Percentiles rank a stretch among this genome's conserved stretches.
phyloP scores from a whole-genome alignment of 2,797 vertebrate species.

The Acomys russatus region DNA sequence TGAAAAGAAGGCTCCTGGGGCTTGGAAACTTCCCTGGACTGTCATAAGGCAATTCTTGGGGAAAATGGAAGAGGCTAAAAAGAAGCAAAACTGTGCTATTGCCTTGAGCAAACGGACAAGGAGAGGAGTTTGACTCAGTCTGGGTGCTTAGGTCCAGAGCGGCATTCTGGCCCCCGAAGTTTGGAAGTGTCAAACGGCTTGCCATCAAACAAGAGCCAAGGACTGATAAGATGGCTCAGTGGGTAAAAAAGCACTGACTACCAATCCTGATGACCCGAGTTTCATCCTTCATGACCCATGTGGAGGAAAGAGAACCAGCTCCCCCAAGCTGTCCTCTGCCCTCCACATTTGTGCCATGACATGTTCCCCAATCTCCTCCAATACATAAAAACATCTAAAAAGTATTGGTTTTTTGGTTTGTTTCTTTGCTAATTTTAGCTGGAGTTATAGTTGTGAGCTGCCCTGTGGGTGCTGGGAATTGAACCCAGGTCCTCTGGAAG shows the following conservation, averaged over 20 bases:
- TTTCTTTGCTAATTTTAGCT: too few species aligned
- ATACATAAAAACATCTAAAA: not conserved
- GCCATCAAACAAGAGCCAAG: not conserved
- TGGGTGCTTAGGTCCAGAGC: constrained; percentile 1
- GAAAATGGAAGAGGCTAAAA: not conserved
- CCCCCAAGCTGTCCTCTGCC: not conserved
- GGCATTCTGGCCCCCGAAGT: not conserved
- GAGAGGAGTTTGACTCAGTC: not conserved
- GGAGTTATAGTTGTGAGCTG: too few species aligned
- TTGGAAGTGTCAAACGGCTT: not conserved
- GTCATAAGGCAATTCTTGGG: constrained; percentile 20
- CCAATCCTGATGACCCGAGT: not conserved
- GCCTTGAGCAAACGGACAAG: constrained; percentile 37
- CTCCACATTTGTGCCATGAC: not conserved
- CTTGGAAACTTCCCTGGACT: not conserved
- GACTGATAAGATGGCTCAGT: not conserved
- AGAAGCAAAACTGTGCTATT: not conserved
- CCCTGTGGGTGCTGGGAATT: too few species aligned
- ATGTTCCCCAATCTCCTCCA: not conserved
- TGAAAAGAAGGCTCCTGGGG: not conserved
- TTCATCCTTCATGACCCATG: not conserved
- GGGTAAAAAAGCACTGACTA: not conserved
- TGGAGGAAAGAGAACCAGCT: not conserved
- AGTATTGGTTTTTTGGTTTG: not conserved
- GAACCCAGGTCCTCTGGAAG: too few species aligned